phyloP scores from a whole-genome alignment of 2,888 invertebrate genomes.

The Agriotes lineatus region DNA sequence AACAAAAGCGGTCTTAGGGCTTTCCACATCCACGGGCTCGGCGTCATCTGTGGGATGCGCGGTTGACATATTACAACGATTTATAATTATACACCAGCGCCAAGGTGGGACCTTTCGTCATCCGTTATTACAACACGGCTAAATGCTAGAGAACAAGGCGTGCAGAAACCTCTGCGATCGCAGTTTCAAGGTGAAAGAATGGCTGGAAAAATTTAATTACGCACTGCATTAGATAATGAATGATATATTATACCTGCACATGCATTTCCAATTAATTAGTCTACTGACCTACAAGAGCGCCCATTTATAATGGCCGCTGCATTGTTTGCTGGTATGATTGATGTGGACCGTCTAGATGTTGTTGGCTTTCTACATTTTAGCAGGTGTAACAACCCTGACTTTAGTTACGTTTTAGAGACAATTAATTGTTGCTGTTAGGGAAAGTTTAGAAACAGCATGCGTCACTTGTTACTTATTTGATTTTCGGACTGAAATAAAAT shows the following conservation, averaged over 20 bases:
- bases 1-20: conserved; percentile 44
- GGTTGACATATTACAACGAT: conserved; percentile 52
- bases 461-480: too few species aligned
- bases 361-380: background rate
- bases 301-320: background rate
- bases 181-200: conserved; percentile 44
- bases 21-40: conserved; percentile 46
- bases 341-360: background rate
- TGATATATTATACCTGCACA: conserved; percentile 28
- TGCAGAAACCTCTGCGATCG: conserved; percentile 43
- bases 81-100: conserved; percentile 50
- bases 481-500: too few species aligned
- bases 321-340: background rate
- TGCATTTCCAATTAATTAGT: conserved; percentile 23
- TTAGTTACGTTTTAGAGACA: too few species aligned
- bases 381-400: too few species aligned
- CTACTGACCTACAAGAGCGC: conserved; percentile 14
- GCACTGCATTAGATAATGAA: conserved; percentile 29
- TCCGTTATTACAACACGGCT: conserved; percentile 47
- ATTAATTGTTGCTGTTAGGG: too few species aligned
- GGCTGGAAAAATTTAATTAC: conserved; percentile 36
- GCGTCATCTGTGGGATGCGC: conserved; percentile 50
- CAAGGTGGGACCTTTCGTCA: conserved; percentile 52
- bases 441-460: too few species aligned
- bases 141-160: conserved; percentile 47